These are phyloP conservation scores for Chlamydotis undulata DNA, from an alignment of 2,113 vertebrate species.

Conservation along the genomic window DNA sequence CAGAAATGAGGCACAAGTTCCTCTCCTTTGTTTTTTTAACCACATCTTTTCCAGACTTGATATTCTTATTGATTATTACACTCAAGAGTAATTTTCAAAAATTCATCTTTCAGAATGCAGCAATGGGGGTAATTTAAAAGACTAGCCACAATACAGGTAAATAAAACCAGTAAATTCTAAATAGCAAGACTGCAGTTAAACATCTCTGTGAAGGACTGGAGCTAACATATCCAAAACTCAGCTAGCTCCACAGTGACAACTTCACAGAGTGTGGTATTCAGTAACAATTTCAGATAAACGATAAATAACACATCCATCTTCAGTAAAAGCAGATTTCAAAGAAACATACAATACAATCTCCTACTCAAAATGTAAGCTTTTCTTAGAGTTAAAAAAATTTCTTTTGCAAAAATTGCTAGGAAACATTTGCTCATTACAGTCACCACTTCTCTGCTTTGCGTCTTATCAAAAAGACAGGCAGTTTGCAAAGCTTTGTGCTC, in stretches of 20 bases:
- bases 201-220: neutral
- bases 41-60: neutral
- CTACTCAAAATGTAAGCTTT: neutral
- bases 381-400: neutral
- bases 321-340: conserved; percentile 12
- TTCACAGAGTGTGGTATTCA: neutral
- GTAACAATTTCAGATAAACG: neutral
- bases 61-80: neutral
- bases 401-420: neutral
- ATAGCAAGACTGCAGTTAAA: neutral
- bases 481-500: conserved; percentile 16
- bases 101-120: neutral
- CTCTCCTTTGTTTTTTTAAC: conserved; percentile 30
- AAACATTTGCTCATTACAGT: neutral
- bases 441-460: conserved; percentile 2
- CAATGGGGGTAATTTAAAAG: neutral
- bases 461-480: conserved; percentile 2
- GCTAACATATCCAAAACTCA: neutral
- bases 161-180: neutral
- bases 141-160: neutral
- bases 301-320: neutral
- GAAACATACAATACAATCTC: neutral
- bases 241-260: accelerated
- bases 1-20: conserved; percentile 28
- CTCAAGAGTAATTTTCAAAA: neutral